Evolutionary conservation across 2,888 invertebrate genomes (phyloP), one percentile per base, ranked within the genome.

Genomic region (Nebria brevicollis): DNA sequence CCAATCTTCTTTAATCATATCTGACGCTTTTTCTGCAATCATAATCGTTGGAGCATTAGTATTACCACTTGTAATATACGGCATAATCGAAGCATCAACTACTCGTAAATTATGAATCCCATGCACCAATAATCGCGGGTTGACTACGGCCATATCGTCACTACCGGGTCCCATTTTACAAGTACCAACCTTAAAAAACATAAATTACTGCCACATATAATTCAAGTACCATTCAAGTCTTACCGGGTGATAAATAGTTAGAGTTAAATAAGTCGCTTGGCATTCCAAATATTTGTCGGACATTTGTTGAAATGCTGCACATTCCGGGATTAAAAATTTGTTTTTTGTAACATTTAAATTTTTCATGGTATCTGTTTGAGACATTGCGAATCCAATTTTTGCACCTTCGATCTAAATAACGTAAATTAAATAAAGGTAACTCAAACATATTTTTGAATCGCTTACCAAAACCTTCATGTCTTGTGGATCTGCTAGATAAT

Each of bases 11-110:
- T 95, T 95, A 84, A 96, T 95, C 91, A 96, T 93, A 85, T 96
- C 95, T 0, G 95, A 91, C 0, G 93, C 95, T 85, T 94, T 95
- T 86, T 96, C 96, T 0, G 94, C 96, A 70, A 96, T 94, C 96
- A 96, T 96, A 72, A 96, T 93, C 0, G 92, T 92, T 0, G 96
- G 95, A 0, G 95, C 95, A 85, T 96, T 96, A 0, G 95, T 96
- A 86, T 96, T 96, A 0, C 96, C 96, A 54, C 92, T 94, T 0
- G 93, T 91, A 77, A 96, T 95, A 1, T 89, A 92, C 0, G 96
- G 96, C 95, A 97, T 96, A 25, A 97, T 91, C 84, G 95, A 96
- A 0, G 94, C 95, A 87, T 97, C 97, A 2, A 96, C 92, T 0
- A 97, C 94, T 43, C 96, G 90, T 6, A 97, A 89, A 6, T 92